Evolutionary conservation across 1,140 invertebrate species (phyloP).

Genomic region (Trichonephila inaurata): DNA sequence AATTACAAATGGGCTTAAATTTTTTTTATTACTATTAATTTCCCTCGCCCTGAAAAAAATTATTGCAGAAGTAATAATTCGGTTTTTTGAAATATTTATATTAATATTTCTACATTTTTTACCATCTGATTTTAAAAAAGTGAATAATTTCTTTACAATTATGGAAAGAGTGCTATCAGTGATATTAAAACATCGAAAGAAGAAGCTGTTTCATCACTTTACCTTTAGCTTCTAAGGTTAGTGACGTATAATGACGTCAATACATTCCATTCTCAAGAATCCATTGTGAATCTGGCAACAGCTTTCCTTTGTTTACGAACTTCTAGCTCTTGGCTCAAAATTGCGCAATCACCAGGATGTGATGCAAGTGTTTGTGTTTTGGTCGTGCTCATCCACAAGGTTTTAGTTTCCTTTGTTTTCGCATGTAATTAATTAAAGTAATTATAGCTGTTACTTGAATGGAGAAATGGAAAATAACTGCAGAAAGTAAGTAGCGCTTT

Average conservation of each 20-base stretch:
- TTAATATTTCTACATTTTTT: too few species aligned
- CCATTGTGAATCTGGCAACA: conserved; percentile 45
- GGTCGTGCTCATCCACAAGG: conserved; percentile 50
- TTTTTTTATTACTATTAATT: too few species aligned
- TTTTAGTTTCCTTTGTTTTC: conserved; percentile 68
- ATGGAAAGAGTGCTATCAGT: too few species aligned
- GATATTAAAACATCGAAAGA: too few species aligned
- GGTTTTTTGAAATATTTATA: too few species aligned
- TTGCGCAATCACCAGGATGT: conserved; percentile 75
- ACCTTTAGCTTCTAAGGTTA: neutral
- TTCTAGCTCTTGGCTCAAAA: conserved; percentile 46
- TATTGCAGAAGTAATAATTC: too few species aligned
- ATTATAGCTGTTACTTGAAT: conserved; percentile 18
- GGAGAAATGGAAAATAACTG: conserved; percentile 66
- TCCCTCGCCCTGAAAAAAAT: too few species aligned
- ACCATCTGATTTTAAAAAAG: too few species aligned
- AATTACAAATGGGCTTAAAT: too few species aligned
- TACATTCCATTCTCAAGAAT: conserved; percentile 12
- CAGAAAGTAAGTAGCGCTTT: conserved; percentile 55
- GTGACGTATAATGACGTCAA: conserved; percentile 55
- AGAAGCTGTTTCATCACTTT: neutral
- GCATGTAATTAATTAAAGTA: conserved; percentile 56
- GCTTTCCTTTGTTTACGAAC: conserved; percentile 71
- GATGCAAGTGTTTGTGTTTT: conserved; percentile 76
- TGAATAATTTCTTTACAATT: too few species aligned